These are phyloP conservation scores for Aurelia sp. DNA, from an alignment of 30 jellyfish, hydroid and myxozoan genomes.

Conservation along the genomic window DNA sequence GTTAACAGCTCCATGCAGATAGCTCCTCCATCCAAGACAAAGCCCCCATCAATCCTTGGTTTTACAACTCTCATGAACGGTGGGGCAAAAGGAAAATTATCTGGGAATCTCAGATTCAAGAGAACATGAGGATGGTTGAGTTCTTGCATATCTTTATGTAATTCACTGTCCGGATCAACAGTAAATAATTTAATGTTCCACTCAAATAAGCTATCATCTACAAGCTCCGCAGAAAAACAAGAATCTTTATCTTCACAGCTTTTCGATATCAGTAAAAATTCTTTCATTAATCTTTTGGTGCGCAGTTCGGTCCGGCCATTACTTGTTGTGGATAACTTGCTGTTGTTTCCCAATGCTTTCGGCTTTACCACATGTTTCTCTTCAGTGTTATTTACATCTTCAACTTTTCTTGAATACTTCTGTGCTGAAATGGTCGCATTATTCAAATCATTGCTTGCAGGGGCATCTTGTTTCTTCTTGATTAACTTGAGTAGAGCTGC, in stretches of 20 bases:
- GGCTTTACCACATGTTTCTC: background rate
- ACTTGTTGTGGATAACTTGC: background rate
- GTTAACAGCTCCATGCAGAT: constrained; percentile 94
- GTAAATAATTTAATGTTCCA: constrained; percentile 72
- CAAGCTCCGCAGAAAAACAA: constrained; percentile 75
- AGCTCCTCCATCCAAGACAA: constrained; percentile 92
- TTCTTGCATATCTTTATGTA: constrained; percentile 70
- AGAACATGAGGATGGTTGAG: constrained; percentile 30
- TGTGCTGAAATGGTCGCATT: background rate
- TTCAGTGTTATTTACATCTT: constrained; percentile 3
- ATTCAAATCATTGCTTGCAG: constrained; percentile 14
- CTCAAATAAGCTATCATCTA: constrained; percentile 70
- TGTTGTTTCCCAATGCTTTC: background rate
- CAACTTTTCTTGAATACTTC: background rate
- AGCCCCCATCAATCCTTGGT: constrained; percentile 85
- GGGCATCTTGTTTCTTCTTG: constrained; percentile 42
- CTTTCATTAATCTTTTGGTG: constrained; percentile 77
- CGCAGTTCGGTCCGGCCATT: constrained; percentile 50
- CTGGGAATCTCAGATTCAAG: constrained; percentile 80
- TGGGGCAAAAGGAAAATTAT: constrained; percentile 84
- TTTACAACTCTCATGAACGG: constrained; percentile 89
- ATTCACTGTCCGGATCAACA: constrained; percentile 79
- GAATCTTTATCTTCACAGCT: constrained; percentile 11
- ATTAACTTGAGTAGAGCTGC: constrained; percentile 25
- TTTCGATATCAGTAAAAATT: constrained; percentile 49